Evolutionary conservation across 2,797 vertebrate species (phyloP).

Genomic region (Enteromius mattozi): DNA sequence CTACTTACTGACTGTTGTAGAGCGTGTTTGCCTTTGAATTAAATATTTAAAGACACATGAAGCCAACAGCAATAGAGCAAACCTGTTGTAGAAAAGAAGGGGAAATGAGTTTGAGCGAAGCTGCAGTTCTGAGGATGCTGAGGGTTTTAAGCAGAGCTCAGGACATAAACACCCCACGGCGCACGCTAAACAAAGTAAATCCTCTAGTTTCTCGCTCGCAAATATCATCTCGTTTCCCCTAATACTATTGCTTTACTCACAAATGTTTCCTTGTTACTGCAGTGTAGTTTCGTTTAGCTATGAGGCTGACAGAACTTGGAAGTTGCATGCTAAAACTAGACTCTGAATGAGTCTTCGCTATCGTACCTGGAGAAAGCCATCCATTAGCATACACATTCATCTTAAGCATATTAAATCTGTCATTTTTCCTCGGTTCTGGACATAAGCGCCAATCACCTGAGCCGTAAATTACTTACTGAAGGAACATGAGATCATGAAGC

Average conservation of each 20-base stretch:
- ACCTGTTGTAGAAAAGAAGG: constrained; percentile 19
- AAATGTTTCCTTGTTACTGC: constrained; percentile 6
- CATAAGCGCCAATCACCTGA: constrained; percentile 1
- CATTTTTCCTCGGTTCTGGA: neutral
- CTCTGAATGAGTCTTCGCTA: neutral
- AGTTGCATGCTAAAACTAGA: neutral
- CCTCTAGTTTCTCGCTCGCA: constrained; percentile 19
- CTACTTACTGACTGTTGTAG: neutral
- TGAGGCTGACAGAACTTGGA: neutral
- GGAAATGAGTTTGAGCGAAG: constrained; percentile 28
- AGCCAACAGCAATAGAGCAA: constrained; percentile 27
- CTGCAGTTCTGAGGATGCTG: neutral
- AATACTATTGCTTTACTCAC: constrained; percentile 14
- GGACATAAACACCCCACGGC: constrained; percentile 22
- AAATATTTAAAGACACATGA: constrained; percentile 35
- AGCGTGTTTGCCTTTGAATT: constrained; percentile 34
- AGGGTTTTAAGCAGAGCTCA: constrained; percentile 20
- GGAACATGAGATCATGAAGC: neutral
- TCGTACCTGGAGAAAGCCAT: neutral
- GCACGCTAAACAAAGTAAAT: constrained; percentile 24
- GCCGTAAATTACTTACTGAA: neutral
- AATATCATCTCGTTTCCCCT: constrained; percentile 24
- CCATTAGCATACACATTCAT: neutral
- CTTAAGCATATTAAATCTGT: constrained; percentile 11
- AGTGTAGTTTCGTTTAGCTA: neutral